phyloP scores from a whole-genome alignment of 2,797 vertebrate species.

The Leuciscus waleckii region DNA sequence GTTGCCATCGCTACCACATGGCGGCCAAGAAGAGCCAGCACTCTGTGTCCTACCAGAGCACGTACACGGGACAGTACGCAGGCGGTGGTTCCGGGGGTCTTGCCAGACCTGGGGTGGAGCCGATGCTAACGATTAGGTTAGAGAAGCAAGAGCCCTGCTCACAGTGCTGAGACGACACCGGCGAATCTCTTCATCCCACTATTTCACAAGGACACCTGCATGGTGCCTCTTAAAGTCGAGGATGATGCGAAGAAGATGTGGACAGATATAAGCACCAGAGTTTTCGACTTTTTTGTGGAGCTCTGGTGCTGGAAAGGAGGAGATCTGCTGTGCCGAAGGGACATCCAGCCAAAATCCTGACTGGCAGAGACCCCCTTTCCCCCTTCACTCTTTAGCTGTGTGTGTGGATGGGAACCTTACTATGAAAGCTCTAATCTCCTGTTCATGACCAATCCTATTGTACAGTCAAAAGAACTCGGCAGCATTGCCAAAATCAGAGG shows the following conservation, averaged over 20 bases:
- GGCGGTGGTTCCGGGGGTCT: conserved; percentile 79
- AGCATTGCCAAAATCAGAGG: conserved; percentile 38
- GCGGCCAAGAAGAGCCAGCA: conserved; percentile 96
- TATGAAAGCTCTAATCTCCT: conserved; percentile 60
- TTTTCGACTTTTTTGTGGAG: conserved; percentile 37
- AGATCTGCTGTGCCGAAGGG: conserved; percentile 47
- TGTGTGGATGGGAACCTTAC: conserved; percentile 51
- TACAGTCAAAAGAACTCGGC: conserved; percentile 52
- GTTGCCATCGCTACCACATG: conserved; percentile 96
- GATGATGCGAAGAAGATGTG: not conserved
- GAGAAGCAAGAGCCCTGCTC: conserved; percentile 87
- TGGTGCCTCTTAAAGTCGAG: conserved; percentile 27
- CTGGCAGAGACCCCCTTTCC: conserved; percentile 46
- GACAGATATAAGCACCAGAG: conserved; percentile 16
- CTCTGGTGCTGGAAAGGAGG: conserved; percentile 42
- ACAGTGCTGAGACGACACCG: conserved; percentile 79
- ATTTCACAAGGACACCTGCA: conserved; percentile 13
- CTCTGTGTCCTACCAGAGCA: conserved; percentile 95
- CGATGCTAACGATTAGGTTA: conserved; percentile 94
- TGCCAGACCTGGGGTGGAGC: conserved; percentile 80
- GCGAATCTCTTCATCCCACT: not conserved
- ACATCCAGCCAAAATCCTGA: conserved; percentile 54
- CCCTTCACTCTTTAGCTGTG: conserved; percentile 36
- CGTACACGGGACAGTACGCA: conserved; percentile 78
- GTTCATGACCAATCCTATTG: conserved; percentile 63